Evolutionary conservation across 2,888 invertebrate species (phyloP).

Genomic region (Hyposoter didymator): DNA sequence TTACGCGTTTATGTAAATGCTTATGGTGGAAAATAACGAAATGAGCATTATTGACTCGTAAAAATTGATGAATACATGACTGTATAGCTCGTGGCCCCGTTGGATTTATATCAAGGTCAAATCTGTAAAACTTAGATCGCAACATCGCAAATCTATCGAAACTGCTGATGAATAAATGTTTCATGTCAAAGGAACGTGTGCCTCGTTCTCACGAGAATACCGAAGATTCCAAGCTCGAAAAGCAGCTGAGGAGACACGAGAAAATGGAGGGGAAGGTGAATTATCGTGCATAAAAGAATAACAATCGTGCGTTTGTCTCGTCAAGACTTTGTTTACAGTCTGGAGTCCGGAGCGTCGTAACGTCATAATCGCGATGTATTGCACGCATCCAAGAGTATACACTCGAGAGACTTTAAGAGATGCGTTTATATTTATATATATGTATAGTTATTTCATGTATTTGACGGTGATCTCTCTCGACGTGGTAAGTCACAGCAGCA

Average conservation of each 20-base stretch:
- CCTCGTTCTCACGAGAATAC: not conserved
- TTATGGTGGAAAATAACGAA: not conserved
- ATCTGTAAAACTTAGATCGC: constrained; percentile 27
- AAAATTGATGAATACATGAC: constrained; percentile 31
- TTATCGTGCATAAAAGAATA: not conserved
- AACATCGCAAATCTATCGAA: not conserved
- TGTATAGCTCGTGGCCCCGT: constrained; percentile 35
- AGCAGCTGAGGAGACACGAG: not conserved
- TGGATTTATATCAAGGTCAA: constrained; percentile 60
- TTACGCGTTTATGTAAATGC: constrained; percentile 7
- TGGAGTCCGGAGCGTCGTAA: constrained; percentile 57
- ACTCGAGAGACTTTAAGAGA: constrained; percentile 48
- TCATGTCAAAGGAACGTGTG: not conserved
- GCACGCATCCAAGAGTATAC: constrained; percentile 40
- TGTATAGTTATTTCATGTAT: not conserved
- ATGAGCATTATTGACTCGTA: not conserved
- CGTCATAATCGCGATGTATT: constrained; percentile 49
- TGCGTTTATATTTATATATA: constrained; percentile 30
- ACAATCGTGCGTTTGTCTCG: not conserved
- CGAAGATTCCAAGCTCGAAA: not conserved
- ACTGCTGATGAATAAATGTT: not conserved
- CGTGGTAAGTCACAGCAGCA: constrained; percentile 8
- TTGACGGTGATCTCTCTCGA: constrained; percentile 40
- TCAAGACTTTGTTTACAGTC: constrained; percentile 14
- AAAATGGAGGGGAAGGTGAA: not conserved